These are phyloP conservation scores for Thymelicus lineola DNA, from an alignment of 2,888 invertebrate species.

Conservation along the genomic window DNA sequence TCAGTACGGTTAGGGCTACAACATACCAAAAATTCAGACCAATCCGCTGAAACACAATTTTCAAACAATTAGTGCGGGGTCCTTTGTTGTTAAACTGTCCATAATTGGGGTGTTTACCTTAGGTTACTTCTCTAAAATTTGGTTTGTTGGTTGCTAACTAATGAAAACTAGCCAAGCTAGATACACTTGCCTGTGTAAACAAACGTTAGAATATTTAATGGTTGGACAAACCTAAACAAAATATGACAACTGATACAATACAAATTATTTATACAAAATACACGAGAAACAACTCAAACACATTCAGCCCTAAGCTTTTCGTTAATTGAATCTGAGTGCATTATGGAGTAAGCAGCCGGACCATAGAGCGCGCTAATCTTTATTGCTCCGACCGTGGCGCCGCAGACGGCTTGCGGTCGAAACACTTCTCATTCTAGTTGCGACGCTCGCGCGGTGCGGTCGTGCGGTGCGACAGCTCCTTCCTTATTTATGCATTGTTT, in stretches of 20 bases:
- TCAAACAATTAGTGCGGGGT: too few species aligned
- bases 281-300: background rate
- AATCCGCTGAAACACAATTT: too few species aligned
- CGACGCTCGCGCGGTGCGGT: conserved; percentile 3
- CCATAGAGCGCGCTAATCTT: conserved; percentile 45
- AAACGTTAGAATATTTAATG: too few species aligned
- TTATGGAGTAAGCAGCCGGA: conserved; percentile 20
- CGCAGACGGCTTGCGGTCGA: conserved; percentile 48
- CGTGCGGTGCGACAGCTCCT: background rate
- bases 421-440: conserved; percentile 1
- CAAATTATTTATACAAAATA: background rate
- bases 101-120: too few species aligned
- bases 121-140: too few species aligned
- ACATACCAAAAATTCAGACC: too few species aligned
- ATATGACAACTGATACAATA: background rate
- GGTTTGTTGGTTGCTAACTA: too few species aligned
- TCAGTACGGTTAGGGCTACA: too few species aligned
- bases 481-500: background rate
- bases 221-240: background rate
- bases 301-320: conserved; percentile 11
- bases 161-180: too few species aligned
- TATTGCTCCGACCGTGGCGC: conserved; percentile 42
- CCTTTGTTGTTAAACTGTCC: too few species aligned
- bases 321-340: conserved; percentile 14
- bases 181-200: too few species aligned